These are phyloP conservation scores for Sylvilagus bachmani DNA, from an alignment of 2,113 vertebrate genomes.

Conservation along the genomic window DNA sequence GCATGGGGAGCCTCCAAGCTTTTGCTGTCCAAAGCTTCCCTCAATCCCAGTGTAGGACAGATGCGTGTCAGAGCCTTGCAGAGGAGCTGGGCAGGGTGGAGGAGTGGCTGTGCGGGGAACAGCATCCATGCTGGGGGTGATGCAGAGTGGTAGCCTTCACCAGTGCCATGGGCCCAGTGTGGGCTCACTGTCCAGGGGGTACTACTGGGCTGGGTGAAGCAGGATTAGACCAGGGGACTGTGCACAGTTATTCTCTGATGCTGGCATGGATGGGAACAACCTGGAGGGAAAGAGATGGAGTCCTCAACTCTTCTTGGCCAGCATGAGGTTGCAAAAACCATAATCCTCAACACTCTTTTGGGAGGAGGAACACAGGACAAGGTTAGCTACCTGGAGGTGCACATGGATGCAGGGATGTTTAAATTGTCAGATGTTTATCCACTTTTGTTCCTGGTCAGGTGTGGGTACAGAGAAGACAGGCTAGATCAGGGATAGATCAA, in stretches of 20 bases:
- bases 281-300: background rate
- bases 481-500: background rate
- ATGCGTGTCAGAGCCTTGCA: background rate
- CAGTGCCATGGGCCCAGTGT: accelerated
- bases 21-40: background rate
- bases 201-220: background rate
- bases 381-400: background rate
- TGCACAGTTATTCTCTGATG: background rate
- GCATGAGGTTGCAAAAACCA: background rate
- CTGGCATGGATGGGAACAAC: background rate
- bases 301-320: background rate
- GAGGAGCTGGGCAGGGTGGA: background rate
- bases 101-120: background rate
- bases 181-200: background rate
- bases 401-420: background rate
- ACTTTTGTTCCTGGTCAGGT: background rate
- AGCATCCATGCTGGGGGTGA: background rate
- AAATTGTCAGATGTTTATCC: background rate
- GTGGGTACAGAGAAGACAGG: background rate
- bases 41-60: background rate
- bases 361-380: background rate
- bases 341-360: background rate
- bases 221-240: background rate
- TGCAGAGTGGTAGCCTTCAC: background rate
- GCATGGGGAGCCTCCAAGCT: background rate